Base-by-base conservation (phyloP, 2,113 vertebrate genomes). In the Odontophorus gujanensis region DNA sequence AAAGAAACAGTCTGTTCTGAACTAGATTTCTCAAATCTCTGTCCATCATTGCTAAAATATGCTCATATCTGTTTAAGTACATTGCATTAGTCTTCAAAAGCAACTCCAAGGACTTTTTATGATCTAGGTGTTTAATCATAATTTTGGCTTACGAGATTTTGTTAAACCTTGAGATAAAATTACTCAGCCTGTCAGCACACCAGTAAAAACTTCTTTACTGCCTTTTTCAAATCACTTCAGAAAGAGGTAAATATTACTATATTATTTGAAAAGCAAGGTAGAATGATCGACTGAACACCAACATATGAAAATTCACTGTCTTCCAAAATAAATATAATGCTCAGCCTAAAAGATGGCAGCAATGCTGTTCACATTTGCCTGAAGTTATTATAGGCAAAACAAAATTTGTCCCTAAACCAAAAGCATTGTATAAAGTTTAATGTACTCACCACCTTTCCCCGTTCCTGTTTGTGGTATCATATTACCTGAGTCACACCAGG, bases 91-190 rank as follows among this genome's bases (percentile, higher is more conserved):
- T 50, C 25, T 73, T 59, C 61, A 80, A 2, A 30, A 63, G 24
- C 61, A 82, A 80, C 18, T 76, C 78, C 6, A 51, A 65, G 3
- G 71, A 74, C 7, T 76, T 85, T 43, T 15, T 76, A 48, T 67
- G 30, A 66, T 66, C 11, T 42, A 69, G 6, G 6, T 53, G 6
- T 80, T 89, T 74, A 85, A 80, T 74, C 24, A 82, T 17, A 7
- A 78, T 67, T 84, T 92, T 58, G 15, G 1, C 2, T 85, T 76
- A 68, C 9, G 47, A 57, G 15, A 75, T 68, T 57, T 72, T 48
- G 7, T 87, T n/a, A 89, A 91, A 87, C 2, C 7, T 87, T 85
- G 48, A 73, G 15, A 69, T 73, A 80, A 87, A 92, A 94, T 73
- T 58, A 59, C 16, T 89, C 32, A 85, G 1, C 8, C 7, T 72